Percentiles rank a stretch among this genome's conserved stretches.
These are phyloP conservation scores for Hesperia comma DNA, from an alignment of 2,888 invertebrate species.

Conservation along the genomic window DNA sequence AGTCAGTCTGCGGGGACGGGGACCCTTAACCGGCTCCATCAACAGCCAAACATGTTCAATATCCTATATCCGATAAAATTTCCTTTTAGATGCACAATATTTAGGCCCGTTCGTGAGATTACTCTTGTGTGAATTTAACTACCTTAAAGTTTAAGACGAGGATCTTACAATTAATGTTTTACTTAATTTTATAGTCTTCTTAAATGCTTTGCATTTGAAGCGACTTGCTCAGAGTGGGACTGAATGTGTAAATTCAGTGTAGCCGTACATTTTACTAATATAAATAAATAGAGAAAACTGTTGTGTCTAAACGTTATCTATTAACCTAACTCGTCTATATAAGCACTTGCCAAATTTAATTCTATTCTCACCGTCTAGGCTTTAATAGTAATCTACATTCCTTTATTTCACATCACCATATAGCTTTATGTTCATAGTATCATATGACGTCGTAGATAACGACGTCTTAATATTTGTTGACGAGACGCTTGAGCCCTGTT, in stretches of 20 bases:
- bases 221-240: conserved; percentile 26
- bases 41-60: not conserved
- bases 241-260: conserved; percentile 17
- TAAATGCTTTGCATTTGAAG: conserved; percentile 37
- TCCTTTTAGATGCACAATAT: not conserved
- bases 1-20: too few relatives aligned
- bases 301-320: conserved; percentile 21
- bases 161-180: conserved; percentile 28
- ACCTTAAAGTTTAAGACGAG: conserved; percentile 24
- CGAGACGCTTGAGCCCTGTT: too few relatives aligned
- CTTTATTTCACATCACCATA: not conserved
- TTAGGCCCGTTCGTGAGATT: conserved; percentile 11
- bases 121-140: conserved; percentile 23
- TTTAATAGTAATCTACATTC: conserved; percentile 21
- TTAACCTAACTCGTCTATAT: conserved; percentile 27
- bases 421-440: too few relatives aligned
- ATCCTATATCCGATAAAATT: not conserved
- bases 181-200: conserved; percentile 35
- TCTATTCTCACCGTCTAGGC: conserved; percentile 10
- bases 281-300: conserved; percentile 29
- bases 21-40: not conserved
- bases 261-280: conserved; percentile 14
- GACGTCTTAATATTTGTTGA: too few relatives aligned
- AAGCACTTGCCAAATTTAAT: conserved; percentile 28
- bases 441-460: too few relatives aligned